Evolutionary conservation across 1,140 invertebrate species (phyloP), one percentile per base, ranked within the genome.

Genomic region (Drosophila equinoxialis): DNA sequence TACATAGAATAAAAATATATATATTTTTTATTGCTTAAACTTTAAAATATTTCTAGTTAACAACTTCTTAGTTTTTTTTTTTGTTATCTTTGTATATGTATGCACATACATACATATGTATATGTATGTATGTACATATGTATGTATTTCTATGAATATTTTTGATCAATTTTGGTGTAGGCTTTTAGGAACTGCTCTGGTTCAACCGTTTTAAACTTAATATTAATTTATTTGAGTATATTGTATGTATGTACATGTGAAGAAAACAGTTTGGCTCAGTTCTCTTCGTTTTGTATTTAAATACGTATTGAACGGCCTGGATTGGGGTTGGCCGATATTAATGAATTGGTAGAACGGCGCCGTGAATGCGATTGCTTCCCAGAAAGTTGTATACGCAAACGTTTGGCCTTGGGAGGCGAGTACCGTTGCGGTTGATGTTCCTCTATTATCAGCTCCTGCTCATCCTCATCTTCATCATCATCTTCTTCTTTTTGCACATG

Each of bases 301-400:
- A 87, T 89, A 66, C 84, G 80, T 45, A 87, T 71, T 17, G 77
- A 68, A 54, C 84, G 84, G 10, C 35, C 41, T 5, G 14, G 55
- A 17, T 0, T n/a, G 37, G 4, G 4, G n/a, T 0, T n/a, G 41
- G 5, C 7, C 11, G 59, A n/a, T 48, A 20, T 13, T n/a, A 58
- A 51, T 58, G 23, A 35, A 14, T 13, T 14, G 20, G 13, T 14
- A 51, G 42, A 17, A 62, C 51, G 23, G 57, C 68, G 71, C 5
- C 66, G 45, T 7, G 17, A 54, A 39, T 39, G 37, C 37, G 2
- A 8, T 13, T 39, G 13, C 8, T 64, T 78, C 6, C 42, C 1
- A 14, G 14, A 60, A 2, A 37, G 26, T 0, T 72, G 66, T 6
- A 86, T 35, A 45, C 79, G 84, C 2, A 74, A 8, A 0, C 80